Base-by-base conservation (phyloP, 2,113 vertebrate species). In the Menura novaehollandiae region DNA sequence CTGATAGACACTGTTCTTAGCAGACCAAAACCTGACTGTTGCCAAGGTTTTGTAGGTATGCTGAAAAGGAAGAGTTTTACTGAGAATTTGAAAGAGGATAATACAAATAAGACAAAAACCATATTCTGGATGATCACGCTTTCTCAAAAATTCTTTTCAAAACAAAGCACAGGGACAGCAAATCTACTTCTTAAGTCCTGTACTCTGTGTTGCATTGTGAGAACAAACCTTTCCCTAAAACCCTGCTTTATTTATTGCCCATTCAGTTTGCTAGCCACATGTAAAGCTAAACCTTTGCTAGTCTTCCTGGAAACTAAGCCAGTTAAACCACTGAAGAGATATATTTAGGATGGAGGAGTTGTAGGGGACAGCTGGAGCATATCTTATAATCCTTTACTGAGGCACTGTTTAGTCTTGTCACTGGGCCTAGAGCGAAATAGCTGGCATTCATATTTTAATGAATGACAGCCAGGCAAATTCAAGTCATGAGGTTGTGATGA, bases 241-340 rank as follows among this genome's bases (percentile, higher is more conserved):
- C 49, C 39, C 46, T 53, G 15, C 47, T 58, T 89, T 82, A 91
- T 95, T 95, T 94, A 74, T 85, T 96, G 35, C 37, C 85, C 20
- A 2, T 92, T 86, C 78, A 71, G 69, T 90, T 94, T 95, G 52
- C 37, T 74, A 72, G 76, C 68, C 37, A 21, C 47, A 59, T 59
- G 46, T 53, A 94, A 91, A 91, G 41, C 33, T 89, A 81, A 91
- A 90, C 58, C 46, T 95, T 79, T 94, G 47, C 53, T 88, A n/a
- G 79, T 86, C 80, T 91, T 97, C 78, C 88, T 94, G 91, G 86
- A 96, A 97, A 94, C 39, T 23, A 55, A 93, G 80, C 33, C 96
- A 92, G 51, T 30, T 52, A 91, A 87, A 75, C 32, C 49, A 88
- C 58, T 35, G 33, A 85, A 84, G 80, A 89, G 95, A 60, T 97